These are phyloP conservation scores for Melanostoma scalare DNA, from an alignment of 2,888 invertebrate genomes.

Conservation along the genomic window DNA sequence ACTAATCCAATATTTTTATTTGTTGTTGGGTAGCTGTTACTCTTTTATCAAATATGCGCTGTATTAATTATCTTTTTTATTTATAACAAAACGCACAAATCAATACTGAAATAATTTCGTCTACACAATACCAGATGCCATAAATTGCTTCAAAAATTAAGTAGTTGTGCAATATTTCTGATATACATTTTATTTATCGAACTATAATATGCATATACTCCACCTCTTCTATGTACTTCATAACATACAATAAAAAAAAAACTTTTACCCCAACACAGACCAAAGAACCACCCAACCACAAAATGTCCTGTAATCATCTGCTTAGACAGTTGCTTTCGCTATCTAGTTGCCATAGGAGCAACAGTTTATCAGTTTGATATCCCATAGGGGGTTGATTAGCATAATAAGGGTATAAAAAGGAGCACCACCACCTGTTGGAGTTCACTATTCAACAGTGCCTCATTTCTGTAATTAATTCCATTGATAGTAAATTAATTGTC, in stretches of 20 bases:
- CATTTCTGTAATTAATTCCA: slow-evolving; percentile 54
- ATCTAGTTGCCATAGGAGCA: slow-evolving; percentile 67
- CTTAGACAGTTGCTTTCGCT: slow-evolving; percentile 13
- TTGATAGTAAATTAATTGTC: slow-evolving; percentile 19
- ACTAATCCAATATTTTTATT: too few relatives aligned
- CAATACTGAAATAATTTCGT: slow-evolving; percentile 8
- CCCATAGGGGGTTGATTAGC: slow-evolving; percentile 47
- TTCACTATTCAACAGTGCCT: slow-evolving; percentile 45
- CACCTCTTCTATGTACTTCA: background rate
- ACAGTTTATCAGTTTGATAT: slow-evolving; percentile 48
- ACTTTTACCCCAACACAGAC: slow-evolving; percentile 3
- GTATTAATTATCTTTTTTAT: too few relatives aligned
- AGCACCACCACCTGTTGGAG: slow-evolving; percentile 58
- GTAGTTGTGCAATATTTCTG: slow-evolving; percentile 23
- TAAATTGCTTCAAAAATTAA: background rate
- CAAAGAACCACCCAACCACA: slow-evolving; percentile 30
- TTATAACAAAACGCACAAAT: slow-evolving; percentile 17
- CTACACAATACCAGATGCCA: background rate
- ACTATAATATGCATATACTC: slow-evolving; percentile 14
- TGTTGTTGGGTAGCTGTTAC: too few relatives aligned
- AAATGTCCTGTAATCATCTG: slow-evolving; percentile 52
- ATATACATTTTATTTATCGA: slow-evolving; percentile 11
- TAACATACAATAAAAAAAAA: slow-evolving; percentile 1
- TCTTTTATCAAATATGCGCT: too few relatives aligned
- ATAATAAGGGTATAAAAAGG: slow-evolving; percentile 70